These are phyloP conservation scores for Steinernema khuongi DNA, from an alignment of 1,140 invertebrate genomes.

Conservation along the genomic window DNA sequence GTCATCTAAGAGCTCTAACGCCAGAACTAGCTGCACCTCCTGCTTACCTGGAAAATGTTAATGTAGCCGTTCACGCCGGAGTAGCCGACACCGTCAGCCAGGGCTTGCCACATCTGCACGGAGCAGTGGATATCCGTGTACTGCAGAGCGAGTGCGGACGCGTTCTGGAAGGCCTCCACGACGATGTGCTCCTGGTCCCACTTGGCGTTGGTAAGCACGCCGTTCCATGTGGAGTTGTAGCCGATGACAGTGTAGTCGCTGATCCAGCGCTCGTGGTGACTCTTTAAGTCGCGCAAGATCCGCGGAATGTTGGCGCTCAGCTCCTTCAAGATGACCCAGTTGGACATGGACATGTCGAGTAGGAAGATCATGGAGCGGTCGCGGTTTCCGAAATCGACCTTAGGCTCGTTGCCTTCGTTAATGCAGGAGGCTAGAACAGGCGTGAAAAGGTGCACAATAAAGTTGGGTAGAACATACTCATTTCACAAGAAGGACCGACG, in stretches of 20 bases:
- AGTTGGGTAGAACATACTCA: not conserved
- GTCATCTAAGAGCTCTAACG: no score
- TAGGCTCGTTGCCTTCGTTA: conserved; percentile 15
- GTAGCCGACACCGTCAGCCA: not conserved
- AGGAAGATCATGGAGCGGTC: not conserved
- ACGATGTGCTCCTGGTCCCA: not conserved
- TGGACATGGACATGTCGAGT: conserved; percentile 35
- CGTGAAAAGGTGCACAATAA: not conserved
- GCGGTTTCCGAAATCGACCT: conserved; percentile 3
- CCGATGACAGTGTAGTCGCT: conserved; percentile 33
- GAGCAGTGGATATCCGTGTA: not conserved
- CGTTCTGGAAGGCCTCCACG: not conserved
- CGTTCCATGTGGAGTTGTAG: conserved; percentile 29
- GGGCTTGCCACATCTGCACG: not conserved
- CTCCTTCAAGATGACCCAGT: conserved; percentile 26
- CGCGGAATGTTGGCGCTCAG: conserved; percentile 17
- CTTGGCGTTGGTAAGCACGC: not conserved
- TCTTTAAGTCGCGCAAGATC: conserved; percentile 32
- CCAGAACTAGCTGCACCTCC: not conserved
- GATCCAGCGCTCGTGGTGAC: conserved; percentile 34
- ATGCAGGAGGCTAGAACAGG: conserved; percentile 18
- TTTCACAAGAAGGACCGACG: conserved; percentile 28
- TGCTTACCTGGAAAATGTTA: not conserved
- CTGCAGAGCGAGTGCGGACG: not conserved
- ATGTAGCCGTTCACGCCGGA: not conserved